Evolutionary conservation across 2,888 invertebrate species (phyloP), one percentile per base, ranked within the genome.

Genomic region (Dione juno): DNA sequence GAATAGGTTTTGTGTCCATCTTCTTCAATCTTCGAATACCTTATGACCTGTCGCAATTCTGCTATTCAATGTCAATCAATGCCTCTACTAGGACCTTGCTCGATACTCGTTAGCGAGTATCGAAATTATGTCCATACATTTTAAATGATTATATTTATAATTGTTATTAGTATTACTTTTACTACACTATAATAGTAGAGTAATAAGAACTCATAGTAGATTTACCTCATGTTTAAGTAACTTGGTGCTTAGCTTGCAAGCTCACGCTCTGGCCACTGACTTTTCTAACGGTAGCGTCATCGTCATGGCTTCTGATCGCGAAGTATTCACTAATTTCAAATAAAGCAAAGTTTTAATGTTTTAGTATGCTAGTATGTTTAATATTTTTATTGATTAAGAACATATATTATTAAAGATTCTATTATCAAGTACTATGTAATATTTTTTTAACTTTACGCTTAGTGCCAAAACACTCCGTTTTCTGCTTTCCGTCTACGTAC

Each of bases 181-280:
- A 37, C 28, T 45, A 35, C 11, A 45, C 28, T 61, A 45, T 61
- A 61, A 43, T 16, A 40, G 16, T 57, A 57, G 11, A 11, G 28
- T 10, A 14, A 6, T 21, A 45, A 43, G 14, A 10, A 35, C 11
- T 63, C 16, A 37, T 48, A 37, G 63, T 43, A 59, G 41, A 43
- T 43, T 54, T 54, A 28, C 43, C 37, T 64, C 37, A 64, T 13
- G 50, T 64, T 64, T 63, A 50, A 64, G 11, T 50, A 64, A 64
- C 37, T 45, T 28, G 71, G 66, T 71, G 69, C 64, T 77, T 77
- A 72, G 70, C 72, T 74, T 78, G 79, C 79, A 35, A 16, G 61
- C 75, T 79, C 86, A 86, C 86, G 84, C 81, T 84, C 82, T 87
- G 88, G 88, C 87, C 88, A 88, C 79, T 86, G 89, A 88, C 88